These are phyloP conservation scores for Ricordea florida DNA, from an alignment of 92 coral and sea anemone species.

Conservation along the genomic window DNA sequence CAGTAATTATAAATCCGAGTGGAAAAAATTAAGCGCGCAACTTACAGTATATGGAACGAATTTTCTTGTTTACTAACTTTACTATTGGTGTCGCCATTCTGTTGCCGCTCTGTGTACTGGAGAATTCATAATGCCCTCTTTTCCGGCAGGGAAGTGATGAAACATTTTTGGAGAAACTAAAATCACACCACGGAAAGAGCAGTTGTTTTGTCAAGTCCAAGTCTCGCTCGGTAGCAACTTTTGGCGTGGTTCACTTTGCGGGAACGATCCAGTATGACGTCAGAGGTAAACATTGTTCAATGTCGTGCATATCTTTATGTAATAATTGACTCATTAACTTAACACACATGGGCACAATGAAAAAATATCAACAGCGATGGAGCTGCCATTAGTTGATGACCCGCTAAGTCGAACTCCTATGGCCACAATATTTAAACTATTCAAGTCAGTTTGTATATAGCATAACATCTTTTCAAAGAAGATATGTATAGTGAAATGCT, in stretches of 20 bases:
- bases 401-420: no score
- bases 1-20: no score
- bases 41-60: no score
- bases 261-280: slow-evolving; percentile 92
- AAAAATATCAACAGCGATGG: no score
- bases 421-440: no score
- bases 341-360: no score
- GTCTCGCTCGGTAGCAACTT: slow-evolving; percentile 69
- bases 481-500: no score
- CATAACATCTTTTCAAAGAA: no score
- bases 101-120: background rate
- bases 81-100: background rate
- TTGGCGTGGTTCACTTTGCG: slow-evolving; percentile 97
- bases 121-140: background rate
- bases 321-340: background rate
- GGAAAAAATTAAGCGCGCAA: no score
- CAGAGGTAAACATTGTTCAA: slow-evolving; percentile 39
- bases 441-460: no score
- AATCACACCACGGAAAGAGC: slow-evolving; percentile 69
- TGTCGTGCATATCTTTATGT: background rate
- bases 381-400: no score
- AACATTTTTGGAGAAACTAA: slow-evolving; percentile 77
- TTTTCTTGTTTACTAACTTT: no score
- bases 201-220: slow-evolving; percentile 70
- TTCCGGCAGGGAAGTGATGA: slow-evolving; percentile 82